Evolutionary conservation across 1,140 invertebrate species (phyloP).

Genomic region (Drosophila orosa): DNA sequence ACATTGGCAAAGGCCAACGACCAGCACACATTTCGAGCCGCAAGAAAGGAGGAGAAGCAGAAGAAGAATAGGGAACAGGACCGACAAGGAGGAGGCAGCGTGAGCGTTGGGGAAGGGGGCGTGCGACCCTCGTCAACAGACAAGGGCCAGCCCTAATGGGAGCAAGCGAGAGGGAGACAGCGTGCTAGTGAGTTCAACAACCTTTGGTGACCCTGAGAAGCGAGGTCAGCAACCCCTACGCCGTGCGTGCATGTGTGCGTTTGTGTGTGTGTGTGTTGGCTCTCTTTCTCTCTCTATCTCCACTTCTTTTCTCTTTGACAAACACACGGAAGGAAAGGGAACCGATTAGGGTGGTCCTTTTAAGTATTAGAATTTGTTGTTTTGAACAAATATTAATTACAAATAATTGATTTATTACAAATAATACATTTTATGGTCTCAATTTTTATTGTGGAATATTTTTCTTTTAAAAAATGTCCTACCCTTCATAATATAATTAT

Average conservation of each 20-base stretch:
- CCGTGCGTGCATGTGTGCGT: slow-evolving; percentile 11
- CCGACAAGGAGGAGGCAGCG: not conserved
- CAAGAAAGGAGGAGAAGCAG: slow-evolving; percentile 17
- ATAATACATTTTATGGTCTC: too few relatives aligned
- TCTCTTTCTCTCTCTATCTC: slow-evolving; percentile 12
- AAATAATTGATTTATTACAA: too few relatives aligned
- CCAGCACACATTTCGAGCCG: slow-evolving; percentile 78
- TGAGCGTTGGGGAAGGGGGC: slow-evolving; percentile 13
- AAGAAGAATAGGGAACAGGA: not conserved
- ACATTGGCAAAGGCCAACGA: slow-evolving; percentile 63
- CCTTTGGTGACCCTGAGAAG: slow-evolving; percentile 83
- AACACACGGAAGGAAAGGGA: slow-evolving; percentile 50
- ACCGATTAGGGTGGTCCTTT: slow-evolving; percentile 34
- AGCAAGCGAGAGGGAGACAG: slow-evolving; percentile 17
- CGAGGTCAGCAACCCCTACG: slow-evolving; percentile 83
- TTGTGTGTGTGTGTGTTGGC: slow-evolving; percentile 13
- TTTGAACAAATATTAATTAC: not conserved
- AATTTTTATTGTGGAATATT: not conserved
- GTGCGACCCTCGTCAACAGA: slow-evolving; percentile 42
- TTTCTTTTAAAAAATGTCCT: not conserved
- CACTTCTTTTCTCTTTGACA: slow-evolving; percentile 24
- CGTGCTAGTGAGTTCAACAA: slow-evolving; percentile 70
- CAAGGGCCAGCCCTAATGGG: slow-evolving; percentile 22
- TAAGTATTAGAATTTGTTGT: not conserved
- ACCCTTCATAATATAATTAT: too few relatives aligned